Conservation (phyloP, 2,888 invertebrate genomes). For the Meliscaeva auricollis region DNA sequence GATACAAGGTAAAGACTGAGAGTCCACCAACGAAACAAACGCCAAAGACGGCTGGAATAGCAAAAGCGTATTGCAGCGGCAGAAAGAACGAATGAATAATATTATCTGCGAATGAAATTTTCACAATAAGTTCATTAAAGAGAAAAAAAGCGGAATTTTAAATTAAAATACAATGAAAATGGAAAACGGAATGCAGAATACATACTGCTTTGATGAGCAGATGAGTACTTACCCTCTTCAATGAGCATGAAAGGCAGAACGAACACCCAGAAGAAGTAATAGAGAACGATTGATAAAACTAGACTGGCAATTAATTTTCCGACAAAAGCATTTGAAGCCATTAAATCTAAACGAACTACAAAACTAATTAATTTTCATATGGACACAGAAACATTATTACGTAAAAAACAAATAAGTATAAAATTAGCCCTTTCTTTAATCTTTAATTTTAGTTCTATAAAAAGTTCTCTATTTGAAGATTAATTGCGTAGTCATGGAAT, state of each 20-base stretch:
- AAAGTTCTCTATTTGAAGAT: not conserved
- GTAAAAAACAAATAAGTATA: slow-evolving; percentile 48
- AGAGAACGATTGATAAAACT: slow-evolving; percentile 85
- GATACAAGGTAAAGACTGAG: slow-evolving; percentile 87
- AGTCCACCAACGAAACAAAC: slow-evolving; percentile 88
- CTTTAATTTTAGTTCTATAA: not conserved
- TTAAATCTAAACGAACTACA: slow-evolving; percentile 78
- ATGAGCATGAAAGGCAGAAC: slow-evolving; percentile 88
- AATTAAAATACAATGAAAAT: slow-evolving; percentile 50
- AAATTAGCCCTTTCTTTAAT: slow-evolving; percentile 21
- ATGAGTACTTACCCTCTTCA: slow-evolving; percentile 85
- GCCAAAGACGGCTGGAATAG: slow-evolving; percentile 87
- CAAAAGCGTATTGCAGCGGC: slow-evolving; percentile 86
- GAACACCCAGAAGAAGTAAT: slow-evolving; percentile 88
- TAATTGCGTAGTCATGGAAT: slow-evolving; percentile 40
- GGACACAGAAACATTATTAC: slow-evolving; percentile 61
- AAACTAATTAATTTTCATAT: slow-evolving; percentile 42
- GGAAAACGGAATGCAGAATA: not conserved
- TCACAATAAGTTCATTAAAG: slow-evolving; percentile 50
- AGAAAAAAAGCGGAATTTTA: slow-evolving; percentile 9
- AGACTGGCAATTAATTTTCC: slow-evolving; percentile 86
- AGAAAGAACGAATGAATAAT: slow-evolving; percentile 85
- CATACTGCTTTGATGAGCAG: too few relatives aligned
- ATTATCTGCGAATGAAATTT: slow-evolving; percentile 84
- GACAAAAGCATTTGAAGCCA: slow-evolving; percentile 86